A percentile compares a stretch with the other conserved stretches of the same genome.
These are phyloP conservation scores for Periplaneta americana DNA, from an alignment of 1,140 invertebrate genomes.

Conservation along the genomic window DNA sequence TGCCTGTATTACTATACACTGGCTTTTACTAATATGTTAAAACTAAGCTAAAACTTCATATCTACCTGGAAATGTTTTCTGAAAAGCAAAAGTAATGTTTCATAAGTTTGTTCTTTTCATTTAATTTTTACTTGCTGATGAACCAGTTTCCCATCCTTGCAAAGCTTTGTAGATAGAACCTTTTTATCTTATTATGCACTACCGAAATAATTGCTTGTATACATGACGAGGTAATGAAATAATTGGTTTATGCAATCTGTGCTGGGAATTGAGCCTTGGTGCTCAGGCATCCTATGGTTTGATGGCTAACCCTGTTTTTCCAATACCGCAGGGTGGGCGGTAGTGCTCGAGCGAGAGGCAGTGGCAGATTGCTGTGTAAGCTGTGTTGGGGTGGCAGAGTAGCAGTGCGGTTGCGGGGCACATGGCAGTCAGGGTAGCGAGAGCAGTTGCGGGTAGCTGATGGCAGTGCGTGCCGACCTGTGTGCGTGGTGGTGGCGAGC, in stretches of 20 bases:
- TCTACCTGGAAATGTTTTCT: too few relatives aligned
- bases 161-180: too few relatives aligned
- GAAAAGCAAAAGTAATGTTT: too few relatives aligned
- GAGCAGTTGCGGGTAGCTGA: constrained; percentile 8
- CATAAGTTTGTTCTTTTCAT: too few relatives aligned
- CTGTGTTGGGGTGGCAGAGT: constrained; percentile 10
- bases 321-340: constrained; percentile 9
- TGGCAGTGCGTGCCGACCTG: neutral
- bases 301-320: constrained; percentile 10
- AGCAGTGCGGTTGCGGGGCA: constrained; percentile 1
- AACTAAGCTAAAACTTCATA: too few relatives aligned
- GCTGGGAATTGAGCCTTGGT: neutral
- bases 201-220: too few relatives aligned
- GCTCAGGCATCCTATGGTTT: neutral
- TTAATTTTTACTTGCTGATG: too few relatives aligned
- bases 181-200: too few relatives aligned
- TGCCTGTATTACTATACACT: too few relatives aligned
- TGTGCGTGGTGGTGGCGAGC: neutral
- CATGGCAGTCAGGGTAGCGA: constrained; percentile 7
- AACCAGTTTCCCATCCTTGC: too few relatives aligned
- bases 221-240: too few relatives aligned
- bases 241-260: neutral
- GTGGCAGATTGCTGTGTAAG: constrained; percentile 6
- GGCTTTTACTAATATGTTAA: too few relatives aligned
- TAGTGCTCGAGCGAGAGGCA: neutral